Percentiles rank a stretch among this genome's conserved stretches.
These are phyloP conservation scores for Scaptomyza montana DNA, from an alignment of 1,140 invertebrate species.

Conservation along the genomic window DNA sequence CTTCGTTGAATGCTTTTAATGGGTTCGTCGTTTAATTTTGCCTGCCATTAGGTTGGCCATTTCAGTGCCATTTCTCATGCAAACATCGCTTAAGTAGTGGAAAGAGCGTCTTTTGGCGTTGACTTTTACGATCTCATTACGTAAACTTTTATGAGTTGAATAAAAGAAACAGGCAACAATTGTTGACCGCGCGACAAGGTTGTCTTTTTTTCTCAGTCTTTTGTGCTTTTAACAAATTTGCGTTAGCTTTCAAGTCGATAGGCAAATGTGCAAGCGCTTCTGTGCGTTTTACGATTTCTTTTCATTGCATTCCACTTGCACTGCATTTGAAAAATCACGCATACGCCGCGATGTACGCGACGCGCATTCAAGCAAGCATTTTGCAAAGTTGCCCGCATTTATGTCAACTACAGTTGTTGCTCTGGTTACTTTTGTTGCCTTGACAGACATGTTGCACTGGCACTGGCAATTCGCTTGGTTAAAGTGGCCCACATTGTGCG, in stretches of 20 bases:
- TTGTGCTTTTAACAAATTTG: conserved; percentile 45
- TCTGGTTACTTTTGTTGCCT: conserved; percentile 25
- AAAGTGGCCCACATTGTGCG: conserved; percentile 48
- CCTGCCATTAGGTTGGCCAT: conserved; percentile 32
- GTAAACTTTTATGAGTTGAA: conserved; percentile 61
- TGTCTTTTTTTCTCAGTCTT: not conserved
- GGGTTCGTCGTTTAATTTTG: conserved; percentile 21
- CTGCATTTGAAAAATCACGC: conserved; percentile 63
- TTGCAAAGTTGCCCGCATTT: conserved; percentile 44
- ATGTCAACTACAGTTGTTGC: conserved; percentile 25
- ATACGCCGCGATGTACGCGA: conserved; percentile 53
- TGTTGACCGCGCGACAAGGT: conserved; percentile 30
- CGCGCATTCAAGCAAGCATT: conserved; percentile 22
- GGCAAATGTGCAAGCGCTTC: conserved; percentile 18
- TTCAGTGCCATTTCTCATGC: conserved; percentile 28
- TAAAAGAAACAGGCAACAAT: conserved; percentile 38
- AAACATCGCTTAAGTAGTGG: conserved; percentile 11
- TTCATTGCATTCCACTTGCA: conserved; percentile 26
- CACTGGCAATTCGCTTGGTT: conserved; percentile 54
- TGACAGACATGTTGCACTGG: conserved; percentile 29
- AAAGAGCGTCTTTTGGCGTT: conserved; percentile 26
- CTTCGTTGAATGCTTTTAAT: conserved; percentile 10
- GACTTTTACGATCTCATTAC: conserved; percentile 62
- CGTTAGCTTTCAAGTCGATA: conserved; percentile 11
- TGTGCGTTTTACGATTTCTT: conserved; percentile 40